Evolutionary conservation across 2,797 vertebrate genomes (phyloP), one percentile per base, ranked within the genome.

Genomic region (Pipistrellus kuhlii): DNA sequence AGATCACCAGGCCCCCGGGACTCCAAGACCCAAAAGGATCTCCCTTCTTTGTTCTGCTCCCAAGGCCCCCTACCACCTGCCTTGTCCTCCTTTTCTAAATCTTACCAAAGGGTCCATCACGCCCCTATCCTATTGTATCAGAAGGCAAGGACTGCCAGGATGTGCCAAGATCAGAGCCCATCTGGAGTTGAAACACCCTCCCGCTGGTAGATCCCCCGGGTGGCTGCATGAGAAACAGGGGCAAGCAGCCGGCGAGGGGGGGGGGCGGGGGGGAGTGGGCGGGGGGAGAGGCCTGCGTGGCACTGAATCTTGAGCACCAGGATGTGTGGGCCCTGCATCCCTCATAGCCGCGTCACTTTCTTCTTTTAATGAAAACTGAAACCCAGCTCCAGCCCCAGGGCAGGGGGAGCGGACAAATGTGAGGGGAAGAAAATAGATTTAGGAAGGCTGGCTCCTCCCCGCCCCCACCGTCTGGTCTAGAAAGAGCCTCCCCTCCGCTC

Each of bases 311-410:
- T n/a, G 41, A 81, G 64, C 30, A 7, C 44, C 76, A 84, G 95
- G 71, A 62, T 82, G 85, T 86, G 93, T 62, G 87, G 75, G 46
- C 41, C 32, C 69, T 14, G 35, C 76, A 41, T 20, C 44, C 41
- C 81, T 94, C 77, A 17, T 27, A 17, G 53, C 62, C 93, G 23
- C 35, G 4, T 91, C 90, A 93, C 48, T 93, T 95, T 92, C 94
- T 95, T 96, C 92, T 94, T 97, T 97, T 88, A 95, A 93, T 88
- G 91, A 90, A 96, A 97, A 94, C 64, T 85, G 93, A 97, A 94
- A 96, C 90, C 76, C n/a, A 69, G 88, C 94, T 90, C 75, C 48
- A 88, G 91, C 82, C 95, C 73, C 78, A 95, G 95, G 84, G 82
- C 91, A 64, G 44, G 64, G 75, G 64, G 85, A 94, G 82, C 38